Evolutionary conservation across 2,113 vertebrate genomes (phyloP), one percentile per base, ranked within the genome.

Genomic region (Syngnathus floridae): DNA sequence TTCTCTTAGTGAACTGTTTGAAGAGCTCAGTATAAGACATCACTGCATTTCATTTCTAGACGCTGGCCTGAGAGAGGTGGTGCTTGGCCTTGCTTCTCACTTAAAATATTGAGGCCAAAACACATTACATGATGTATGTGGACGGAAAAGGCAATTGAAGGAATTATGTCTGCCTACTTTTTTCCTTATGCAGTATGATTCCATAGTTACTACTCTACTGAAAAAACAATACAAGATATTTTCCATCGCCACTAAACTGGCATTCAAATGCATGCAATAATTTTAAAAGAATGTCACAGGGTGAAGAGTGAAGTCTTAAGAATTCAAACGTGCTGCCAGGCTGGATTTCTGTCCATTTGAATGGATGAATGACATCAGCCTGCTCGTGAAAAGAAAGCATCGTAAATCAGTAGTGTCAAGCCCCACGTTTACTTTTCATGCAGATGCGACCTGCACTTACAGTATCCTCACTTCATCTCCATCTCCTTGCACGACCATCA

Each of bases 101-200:
- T 72, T 62, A 73, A 81, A 85, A 84, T 75, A 84, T 84, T 79
- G 75, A 76, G 70, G 62, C 69, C 67, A 59, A 62, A 66, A 69
- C 52, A 38, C 67, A 67, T 51, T 67, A 72, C 67, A 59, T 41
- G 60, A 16, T 67, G 63, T 62, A 69, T 61, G 57, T 22, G 22
- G 67, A 63, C 26, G 19, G 21, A 46, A 70, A 65, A 59, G 40
- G 40, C 36, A 73, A 37, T 21, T 12, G 58, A 16, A 22, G 57
- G 19, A 62, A 43, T 61, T 40, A 59, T 26, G 51, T 51, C 21
- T 21, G 7, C 48, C 19, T 16, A 2, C 37, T 65, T 66, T 31
- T 17, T 2, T 2, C 3, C 13, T 22, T 56, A 12, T 52, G 11
- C 21, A n/a, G 19, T 52, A 37, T 41, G 13, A n/a, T 35, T 45